Percentiles rank a stretch among this genome's conserved stretches.
These are phyloP conservation scores for Acleris sparsana DNA, from an alignment of 2,888 invertebrate genomes.

Conservation along the genomic window DNA sequence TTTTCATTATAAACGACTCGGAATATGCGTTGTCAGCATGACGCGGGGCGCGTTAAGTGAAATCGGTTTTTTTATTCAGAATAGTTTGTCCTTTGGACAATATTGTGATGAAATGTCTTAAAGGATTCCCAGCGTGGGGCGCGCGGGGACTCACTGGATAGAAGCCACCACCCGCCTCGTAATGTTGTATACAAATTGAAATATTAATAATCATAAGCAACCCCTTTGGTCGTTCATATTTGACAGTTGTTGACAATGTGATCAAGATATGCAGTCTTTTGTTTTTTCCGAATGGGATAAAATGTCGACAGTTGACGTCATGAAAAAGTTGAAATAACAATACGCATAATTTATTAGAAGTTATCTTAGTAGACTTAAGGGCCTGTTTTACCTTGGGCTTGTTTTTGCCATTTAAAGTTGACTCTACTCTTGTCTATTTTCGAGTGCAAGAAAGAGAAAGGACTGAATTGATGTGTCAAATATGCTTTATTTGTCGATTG, in stretches of 20 bases:
- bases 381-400: too few relatives aligned
- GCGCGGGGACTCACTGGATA: constrained; percentile 67
- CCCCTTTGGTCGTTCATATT: constrained; percentile 58
- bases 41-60: constrained; percentile 62
- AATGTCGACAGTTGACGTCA: neutral
- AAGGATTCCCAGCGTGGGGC: constrained; percentile 71
- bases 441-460: too few relatives aligned
- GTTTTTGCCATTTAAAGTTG: too few relatives aligned
- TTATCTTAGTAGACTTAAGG: too few relatives aligned
- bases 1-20: constrained; percentile 76
- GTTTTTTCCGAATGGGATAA: neutral
- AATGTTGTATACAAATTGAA: constrained; percentile 61
- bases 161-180: constrained; percentile 69
- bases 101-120: constrained; percentile 74
- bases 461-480: too few relatives aligned
- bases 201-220: constrained; percentile 71
- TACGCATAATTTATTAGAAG: neutral
- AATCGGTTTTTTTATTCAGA: constrained; percentile 56
- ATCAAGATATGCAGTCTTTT: constrained; percentile 11
- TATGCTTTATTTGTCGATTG: too few relatives aligned
- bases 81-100: constrained; percentile 70
- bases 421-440: too few relatives aligned
- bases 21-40: constrained; percentile 81
- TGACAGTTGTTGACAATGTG: constrained; percentile 36
- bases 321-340: neutral